These are phyloP conservation scores for Callipepla californica DNA, from an alignment of 2,113 vertebrate species.

Conservation along the genomic window DNA sequence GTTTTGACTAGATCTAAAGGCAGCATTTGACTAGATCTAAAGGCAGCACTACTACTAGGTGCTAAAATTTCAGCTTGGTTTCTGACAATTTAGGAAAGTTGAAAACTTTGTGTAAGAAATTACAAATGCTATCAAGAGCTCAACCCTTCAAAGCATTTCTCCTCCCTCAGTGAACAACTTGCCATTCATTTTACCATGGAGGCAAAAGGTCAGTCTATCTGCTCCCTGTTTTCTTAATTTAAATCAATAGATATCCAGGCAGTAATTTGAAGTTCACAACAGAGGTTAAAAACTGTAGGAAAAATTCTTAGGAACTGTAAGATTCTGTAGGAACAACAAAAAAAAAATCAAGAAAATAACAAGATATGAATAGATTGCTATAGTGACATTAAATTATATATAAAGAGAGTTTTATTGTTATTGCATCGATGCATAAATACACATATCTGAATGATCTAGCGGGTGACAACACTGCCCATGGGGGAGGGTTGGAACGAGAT, in stretches of 20 bases:
- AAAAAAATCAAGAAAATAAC: not conserved
- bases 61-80: not conserved
- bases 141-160: not conserved
- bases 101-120: not conserved
- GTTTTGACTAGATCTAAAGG: not conserved
- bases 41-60: not conserved
- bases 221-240: not conserved
- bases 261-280: not conserved
- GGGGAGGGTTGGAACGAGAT: too few relatives aligned
- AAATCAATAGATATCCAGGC: not conserved
- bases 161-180: not conserved
- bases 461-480: too few relatives aligned
- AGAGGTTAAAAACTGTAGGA: not conserved
- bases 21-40: not conserved
- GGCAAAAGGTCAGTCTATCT: not conserved
- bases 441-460: not conserved
- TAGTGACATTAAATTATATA: not conserved
- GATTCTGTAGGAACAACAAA: not conserved
- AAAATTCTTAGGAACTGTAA: not conserved
- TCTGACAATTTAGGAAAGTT: not conserved
- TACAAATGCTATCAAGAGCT: not conserved
- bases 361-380: not conserved
- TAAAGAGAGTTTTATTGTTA: not conserved
- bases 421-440: not conserved
- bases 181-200: not conserved